Evolutionary conservation across 2,888 invertebrate species (phyloP).

Genomic region (Copidosoma aretas): DNA sequence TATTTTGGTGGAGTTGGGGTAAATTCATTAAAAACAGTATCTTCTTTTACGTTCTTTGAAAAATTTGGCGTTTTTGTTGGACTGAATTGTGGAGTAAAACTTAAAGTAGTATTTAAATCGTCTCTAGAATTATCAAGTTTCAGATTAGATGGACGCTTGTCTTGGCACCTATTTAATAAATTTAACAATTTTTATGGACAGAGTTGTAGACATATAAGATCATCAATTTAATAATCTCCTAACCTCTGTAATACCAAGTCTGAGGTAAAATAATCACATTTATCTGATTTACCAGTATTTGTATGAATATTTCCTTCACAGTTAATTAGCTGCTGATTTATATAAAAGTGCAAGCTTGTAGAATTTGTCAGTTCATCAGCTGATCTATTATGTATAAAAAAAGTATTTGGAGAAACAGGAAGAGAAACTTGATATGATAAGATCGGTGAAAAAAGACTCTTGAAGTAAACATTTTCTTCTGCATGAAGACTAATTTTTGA

Average conservation of each 20-base stretch:
- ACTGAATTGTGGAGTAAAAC: slow-evolving; percentile 52
- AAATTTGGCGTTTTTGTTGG: slow-evolving; percentile 52
- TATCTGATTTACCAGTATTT: too few relatives aligned
- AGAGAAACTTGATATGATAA: slow-evolving; percentile 37
- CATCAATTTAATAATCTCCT: neutral
- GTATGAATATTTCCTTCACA: too few relatives aligned
- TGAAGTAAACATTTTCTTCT: neutral
- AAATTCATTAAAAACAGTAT: slow-evolving; percentile 51
- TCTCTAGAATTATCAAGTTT: slow-evolving; percentile 34
- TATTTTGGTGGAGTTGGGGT: slow-evolving; percentile 55
- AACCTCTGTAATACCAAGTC: neutral
- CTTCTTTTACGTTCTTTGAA: slow-evolving; percentile 50
- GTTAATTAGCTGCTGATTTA: too few relatives aligned
- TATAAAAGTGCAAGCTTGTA: too few relatives aligned
- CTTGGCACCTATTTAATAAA: slow-evolving; percentile 42
- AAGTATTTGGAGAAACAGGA: slow-evolving; percentile 49
- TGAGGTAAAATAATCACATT: neutral
- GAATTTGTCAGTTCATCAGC: neutral
- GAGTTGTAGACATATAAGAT: too few relatives aligned
- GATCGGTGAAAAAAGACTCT: slow-evolving; percentile 28
- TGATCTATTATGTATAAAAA: slow-evolving; percentile 21
- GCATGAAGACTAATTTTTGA: too few relatives aligned
- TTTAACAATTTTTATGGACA: neutral
- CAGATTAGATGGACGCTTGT: slow-evolving; percentile 48
- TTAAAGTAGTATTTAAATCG: slow-evolving; percentile 46